Evolutionary conservation across 2,888 invertebrate genomes (phyloP), one percentile per base, ranked within the genome.

Genomic region (Lottia scabra): DNA sequence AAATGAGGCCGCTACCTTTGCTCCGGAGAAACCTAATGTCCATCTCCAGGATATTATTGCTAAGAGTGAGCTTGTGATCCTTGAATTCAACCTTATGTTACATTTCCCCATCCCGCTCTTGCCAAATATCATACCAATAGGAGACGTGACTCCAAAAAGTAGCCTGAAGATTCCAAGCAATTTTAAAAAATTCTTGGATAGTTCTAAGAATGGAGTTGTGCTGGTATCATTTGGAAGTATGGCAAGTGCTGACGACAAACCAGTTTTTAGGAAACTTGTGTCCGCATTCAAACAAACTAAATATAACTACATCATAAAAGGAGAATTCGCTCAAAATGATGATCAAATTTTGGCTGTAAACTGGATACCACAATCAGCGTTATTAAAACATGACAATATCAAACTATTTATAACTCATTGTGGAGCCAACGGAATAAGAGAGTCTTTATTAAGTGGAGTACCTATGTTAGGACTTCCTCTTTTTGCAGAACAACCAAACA

Each of bases 361-460:
- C 13, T 84, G 84, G 84, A 46, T 83, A 27, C 84, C 83, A 15
- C 81, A 84, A 67, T 78, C 80, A 56, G 81, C 81, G 45, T 67
- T 84, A 0, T 77, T 84, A 15, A 81, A 73, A 13, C 81, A 84
- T 65, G 66, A 44, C 8, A 81, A 78, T 30, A 72, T 74, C 2
- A 79, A 78, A 70, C 68, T 81, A 13, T 81, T 84, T 67, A 75
- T 84, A 13, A 79, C 82, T 10, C 85, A 85, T 65, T 82, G 81
- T 45, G 85, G 85, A 3, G 75, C 68, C 30, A 81, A 80, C 65
- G 79, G 84, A 10, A 78, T 78, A 43, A 80, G 75, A 72, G 84
- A 85, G 67, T 81, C 77, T 10, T 56, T 85, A n/a, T 82, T 79
- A 65, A 78, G 82, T 68, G 83, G 75, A 1, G 80, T 84, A 8